Base-by-base conservation (phyloP, 64 coral and sea anemone genomes). In the Pocillopora damicornis region DNA sequence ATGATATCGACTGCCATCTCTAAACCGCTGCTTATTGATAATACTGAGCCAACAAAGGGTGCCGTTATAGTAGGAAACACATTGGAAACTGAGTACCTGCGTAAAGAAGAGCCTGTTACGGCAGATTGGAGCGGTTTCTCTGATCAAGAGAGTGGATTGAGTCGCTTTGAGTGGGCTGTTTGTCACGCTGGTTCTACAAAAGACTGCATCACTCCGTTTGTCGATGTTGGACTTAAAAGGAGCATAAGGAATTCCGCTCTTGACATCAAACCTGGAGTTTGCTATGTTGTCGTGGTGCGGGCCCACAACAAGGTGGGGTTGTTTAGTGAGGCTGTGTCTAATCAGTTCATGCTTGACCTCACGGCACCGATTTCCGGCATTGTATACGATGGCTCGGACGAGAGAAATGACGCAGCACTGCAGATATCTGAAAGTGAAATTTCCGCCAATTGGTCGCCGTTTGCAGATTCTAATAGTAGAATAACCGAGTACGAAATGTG, bases 371-470 rank as follows among this genome's bases (percentile, higher is more conserved):
- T 7, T 58, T 62, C 89, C 20, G 79, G 85, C 14, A 56, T 72
- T 66, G 93, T 95, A 0, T 86, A 73, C 58, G 86, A 92, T 86
- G 89, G 93, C 5, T 67, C 59, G 15, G 59, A 51, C 11, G 61
- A 77, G 18, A 26, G 78, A 60, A 83, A 59, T 15, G 89, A 95
- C 45, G 6, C 86, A 22, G 57, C 58, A 38, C 69, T 79, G 67
- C 89, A 95, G 36, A 91, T 86, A 68, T 74, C 87, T 37, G 61
- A 63, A 5, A 77, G 37, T 57, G 76, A 86, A 65, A 77, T 95
- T 15, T 88, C 93, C 25, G 93, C 86, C 38, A 91, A 83, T 75
- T 95, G 93, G 93, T 80, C 91, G 12, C 87, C 90, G 25, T 95
- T 95, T 38, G 73, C 34, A 51, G 86, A 89, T 77, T 15, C 56